Conservation (phyloP, 2,797 vertebrate species). For the Enteromius fasciolatus region DNA sequence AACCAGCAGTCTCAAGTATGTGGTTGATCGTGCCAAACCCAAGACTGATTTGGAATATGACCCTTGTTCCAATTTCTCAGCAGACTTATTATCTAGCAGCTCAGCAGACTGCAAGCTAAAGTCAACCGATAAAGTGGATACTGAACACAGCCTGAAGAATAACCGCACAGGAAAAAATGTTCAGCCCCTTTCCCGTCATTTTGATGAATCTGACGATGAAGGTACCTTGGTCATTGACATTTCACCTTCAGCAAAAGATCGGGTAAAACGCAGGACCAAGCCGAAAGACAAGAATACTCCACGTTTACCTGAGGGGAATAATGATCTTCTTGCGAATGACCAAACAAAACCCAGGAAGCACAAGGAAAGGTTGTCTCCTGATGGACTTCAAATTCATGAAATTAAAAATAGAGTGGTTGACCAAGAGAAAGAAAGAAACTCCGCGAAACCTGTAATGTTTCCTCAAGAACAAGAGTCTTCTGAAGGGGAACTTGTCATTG, state of each 20-base stretch:
- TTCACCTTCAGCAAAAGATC: slow-evolving; percentile 57
- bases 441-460: not conserved
- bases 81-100: slow-evolving; percentile 68
- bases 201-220: slow-evolving; percentile 76
- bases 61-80: slow-evolving; percentile 81
- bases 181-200: slow-evolving; percentile 56
- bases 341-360: slow-evolving; percentile 1
- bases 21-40: slow-evolving; percentile 75
- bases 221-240: slow-evolving; percentile 74
- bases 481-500: slow-evolving; percentile 34
- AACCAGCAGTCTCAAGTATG: slow-evolving; percentile 70
- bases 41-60: slow-evolving; percentile 81
- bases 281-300: slow-evolving; percentile 22
- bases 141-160: slow-evolving; percentile 12
- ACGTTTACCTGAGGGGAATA: not conserved
- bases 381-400: not conserved
- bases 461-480: slow-evolving; percentile 32
- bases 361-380: slow-evolving; percentile 16
- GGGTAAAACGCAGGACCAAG: slow-evolving; percentile 54
- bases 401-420: not conserved
- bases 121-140: slow-evolving; percentile 30
- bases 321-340: slow-evolving; percentile 1
- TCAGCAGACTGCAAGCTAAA: slow-evolving; percentile 60
- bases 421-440: slow-evolving; percentile 9
- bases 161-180: not conserved